A percentile compares a stretch with the other conserved stretches of the same genome.
phyloP scores from a whole-genome alignment of 1,140 invertebrate genomes.

The Acromyrmex heyeri region DNA sequence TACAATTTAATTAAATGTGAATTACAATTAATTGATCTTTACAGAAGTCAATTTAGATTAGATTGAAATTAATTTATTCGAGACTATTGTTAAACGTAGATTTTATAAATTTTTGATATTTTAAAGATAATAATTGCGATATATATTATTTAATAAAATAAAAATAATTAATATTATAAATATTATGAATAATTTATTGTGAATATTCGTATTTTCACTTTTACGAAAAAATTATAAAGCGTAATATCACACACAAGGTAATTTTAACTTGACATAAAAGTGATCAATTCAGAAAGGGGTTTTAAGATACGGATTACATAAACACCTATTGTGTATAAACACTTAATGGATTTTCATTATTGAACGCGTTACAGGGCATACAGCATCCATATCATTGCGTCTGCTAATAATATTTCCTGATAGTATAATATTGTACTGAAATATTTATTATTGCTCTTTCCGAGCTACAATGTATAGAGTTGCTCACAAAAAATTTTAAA shows the following conservation, averaged over 20 bases:
- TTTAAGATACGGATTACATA: constrained; percentile 49
- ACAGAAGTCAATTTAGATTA: too few species aligned
- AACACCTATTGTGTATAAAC: constrained; percentile 11
- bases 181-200: not conserved
- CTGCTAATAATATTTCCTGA: constrained; percentile 34
- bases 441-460: constrained; percentile 52
- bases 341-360: constrained; percentile 54
- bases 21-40: too few species aligned
- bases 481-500: not conserved
- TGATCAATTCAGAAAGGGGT: constrained; percentile 1
- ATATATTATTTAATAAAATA: too few species aligned
- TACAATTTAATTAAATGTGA: too few species aligned
- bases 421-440: not conserved
- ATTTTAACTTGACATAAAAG: constrained; percentile 25
- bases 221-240: constrained; percentile 13
- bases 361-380: not conserved
- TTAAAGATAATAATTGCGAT: too few species aligned
- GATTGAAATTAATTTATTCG: too few species aligned
- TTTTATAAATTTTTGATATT: too few species aligned
- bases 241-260: constrained; percentile 3
- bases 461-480: not conserved
- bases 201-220: constrained; percentile 5
- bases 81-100: too few species aligned
- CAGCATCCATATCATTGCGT: constrained; percentile 25
- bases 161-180: too few species aligned